Base-by-base conservation (phyloP, 1,140 invertebrate genomes). In the Anastrepha obliqua region DNA sequence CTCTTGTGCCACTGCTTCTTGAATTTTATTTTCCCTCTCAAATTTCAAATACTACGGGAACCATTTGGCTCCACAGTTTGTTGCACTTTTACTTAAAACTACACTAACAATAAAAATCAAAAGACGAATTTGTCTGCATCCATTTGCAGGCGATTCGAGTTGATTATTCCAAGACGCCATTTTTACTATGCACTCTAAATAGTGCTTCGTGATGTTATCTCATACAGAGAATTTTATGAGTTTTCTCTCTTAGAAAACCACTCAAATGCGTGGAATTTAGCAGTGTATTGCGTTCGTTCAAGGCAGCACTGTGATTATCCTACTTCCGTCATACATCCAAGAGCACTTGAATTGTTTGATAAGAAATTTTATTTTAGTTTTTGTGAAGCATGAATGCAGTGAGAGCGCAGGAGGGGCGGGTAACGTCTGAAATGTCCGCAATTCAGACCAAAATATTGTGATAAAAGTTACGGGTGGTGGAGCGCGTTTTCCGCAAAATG, bases 51-150 rank as follows among this genome's bases (percentile, higher is more conserved):
- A 8, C 51, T 55, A 62, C 29, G 29, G 29, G 29, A 29, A 29
- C 60, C 13, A 17, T 8, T 5, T 9, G 0, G 1, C 44, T 58
- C 55, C n/a, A 20, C 17, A 81, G n/a, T 81, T 55, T 81, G 74
- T 81, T 81, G 74, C 74, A 81, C 11, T 55, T 29, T 4, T 55
- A 55, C 74, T 55, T 81, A 20, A 81, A 81, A n/a, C 55, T 47
- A 74, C 13, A 81, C 74, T 15, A 55, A 81, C 74, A 81, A 81
- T 81, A 81, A 81, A 81, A 81, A n/a, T 55, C 74, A 81, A 81
- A 81, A 55, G 47, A 81, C 74, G 55, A 81, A 81, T 81, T 58
- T 81, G 74, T 81, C 74, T 55, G 51, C 74, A 81, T 29, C 17
- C 44, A 81, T 47, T 81, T 55, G 47, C 60, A n/a, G 15, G 74